phyloP scores from a whole-genome alignment of 2,888 invertebrate species.

The Strigamia maritima region DNA sequence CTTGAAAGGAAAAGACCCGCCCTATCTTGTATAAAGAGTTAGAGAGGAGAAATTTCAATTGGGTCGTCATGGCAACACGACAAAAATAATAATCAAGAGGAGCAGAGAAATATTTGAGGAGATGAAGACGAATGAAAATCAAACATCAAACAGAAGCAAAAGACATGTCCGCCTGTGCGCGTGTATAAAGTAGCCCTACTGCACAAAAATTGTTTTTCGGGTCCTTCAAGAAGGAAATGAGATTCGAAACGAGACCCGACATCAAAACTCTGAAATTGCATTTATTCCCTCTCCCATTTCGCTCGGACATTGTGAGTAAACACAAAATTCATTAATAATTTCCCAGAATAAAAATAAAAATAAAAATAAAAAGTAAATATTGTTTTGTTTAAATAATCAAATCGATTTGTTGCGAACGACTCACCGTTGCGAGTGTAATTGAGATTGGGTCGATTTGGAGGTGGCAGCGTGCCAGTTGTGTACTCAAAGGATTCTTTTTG shows the following conservation, averaged over 20 bases:
- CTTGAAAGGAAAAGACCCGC: neutral
- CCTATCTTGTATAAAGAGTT: neutral
- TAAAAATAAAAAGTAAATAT: neutral
- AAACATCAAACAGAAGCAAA: neutral
- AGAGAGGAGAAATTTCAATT: neutral
- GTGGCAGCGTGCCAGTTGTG: too few species aligned
- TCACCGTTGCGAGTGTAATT: neutral
- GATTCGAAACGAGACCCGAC: neutral
- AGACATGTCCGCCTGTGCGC: neutral
- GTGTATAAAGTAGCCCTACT: neutral
- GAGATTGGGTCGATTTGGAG: too few species aligned
- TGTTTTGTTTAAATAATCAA: neutral
- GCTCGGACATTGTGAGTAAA: too few species aligned
- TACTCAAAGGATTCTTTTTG: too few species aligned
- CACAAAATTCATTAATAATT: too few species aligned
- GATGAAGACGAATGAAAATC: neutral
- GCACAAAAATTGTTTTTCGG: neutral
- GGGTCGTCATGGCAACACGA: neutral
- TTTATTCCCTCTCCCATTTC: neutral
- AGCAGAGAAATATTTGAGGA: neutral
- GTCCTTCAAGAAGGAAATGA: neutral
- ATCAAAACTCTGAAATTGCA: neutral
- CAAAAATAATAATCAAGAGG: neutral
- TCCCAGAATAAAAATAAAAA: neutral
- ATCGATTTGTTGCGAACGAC: neutral